phyloP scores from a whole-genome alignment of 2,113 vertebrate species.

The Thamnophis sirtalis region DNA sequence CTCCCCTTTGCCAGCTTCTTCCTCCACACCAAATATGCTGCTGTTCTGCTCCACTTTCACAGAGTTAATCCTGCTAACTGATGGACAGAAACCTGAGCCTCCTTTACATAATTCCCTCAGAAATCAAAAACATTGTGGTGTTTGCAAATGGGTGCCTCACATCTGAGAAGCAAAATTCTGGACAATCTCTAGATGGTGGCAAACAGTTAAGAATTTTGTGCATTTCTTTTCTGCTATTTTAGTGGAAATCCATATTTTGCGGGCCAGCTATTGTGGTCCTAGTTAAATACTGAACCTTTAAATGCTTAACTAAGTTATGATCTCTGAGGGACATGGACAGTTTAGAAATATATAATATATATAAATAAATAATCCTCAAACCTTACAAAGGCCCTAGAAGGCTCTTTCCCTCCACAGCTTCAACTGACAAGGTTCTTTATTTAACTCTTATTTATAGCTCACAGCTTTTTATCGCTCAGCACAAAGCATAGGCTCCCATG shows the following conservation, averaged over 20 bases:
- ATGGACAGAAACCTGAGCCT: not conserved
- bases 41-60: not conserved
- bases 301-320: slow-evolving; percentile 18
- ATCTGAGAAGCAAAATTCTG: not conserved
- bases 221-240: not conserved
- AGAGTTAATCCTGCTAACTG: not conserved
- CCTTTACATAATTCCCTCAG: not conserved
- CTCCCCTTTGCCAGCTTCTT: not conserved
- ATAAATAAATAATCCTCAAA: slow-evolving; percentile 15
- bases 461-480: slow-evolving; percentile 54
- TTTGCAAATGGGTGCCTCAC: not conserved
- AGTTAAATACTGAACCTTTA: not conserved
- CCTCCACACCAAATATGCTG: not conserved
- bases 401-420: slow-evolving; percentile 50
- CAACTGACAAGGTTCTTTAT: slow-evolving; percentile 58
- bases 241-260: not conserved
- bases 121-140: not conserved
- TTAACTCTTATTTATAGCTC: slow-evolving; percentile 64
- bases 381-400: slow-evolving; percentile 25
- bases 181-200: not conserved
- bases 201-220: not conserved
- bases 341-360: not conserved
- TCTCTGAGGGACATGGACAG: not conserved
- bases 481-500: slow-evolving; percentile 58
- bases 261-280: not conserved